Percentiles rank a stretch among this genome's conserved stretches.
phyloP scores from a whole-genome alignment of 2,888 invertebrate genomes.

The Tipula lateralis region DNA sequence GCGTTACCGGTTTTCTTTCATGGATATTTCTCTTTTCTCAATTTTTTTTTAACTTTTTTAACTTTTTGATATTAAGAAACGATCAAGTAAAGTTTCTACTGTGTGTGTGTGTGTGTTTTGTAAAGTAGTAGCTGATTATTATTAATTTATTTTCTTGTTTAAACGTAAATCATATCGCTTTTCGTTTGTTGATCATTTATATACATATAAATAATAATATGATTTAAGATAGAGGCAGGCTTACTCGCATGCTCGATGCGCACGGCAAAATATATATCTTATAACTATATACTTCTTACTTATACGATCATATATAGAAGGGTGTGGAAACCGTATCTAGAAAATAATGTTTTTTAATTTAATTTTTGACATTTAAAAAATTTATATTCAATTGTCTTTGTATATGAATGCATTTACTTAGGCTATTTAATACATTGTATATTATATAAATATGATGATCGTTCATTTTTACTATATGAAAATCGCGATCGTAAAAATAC shows the following conservation, averaged over 20 bases:
- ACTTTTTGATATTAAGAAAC: constrained; percentile 13
- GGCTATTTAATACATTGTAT: background rate
- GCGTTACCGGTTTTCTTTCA: constrained; percentile 28
- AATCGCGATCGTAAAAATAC: background rate
- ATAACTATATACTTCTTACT: too few relatives aligned
- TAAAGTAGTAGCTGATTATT: constrained; percentile 31
- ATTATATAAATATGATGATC: background rate
- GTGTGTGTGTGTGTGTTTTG: background rate
- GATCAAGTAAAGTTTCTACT: background rate
- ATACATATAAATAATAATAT: background rate
- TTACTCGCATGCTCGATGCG: background rate
- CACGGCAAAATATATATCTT: background rate
- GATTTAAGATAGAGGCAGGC: background rate
- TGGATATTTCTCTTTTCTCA: constrained; percentile 25
- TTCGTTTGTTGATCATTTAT: constrained; percentile 26
- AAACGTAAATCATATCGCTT: constrained; percentile 30
- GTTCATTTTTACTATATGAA: background rate
- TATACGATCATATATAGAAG: background rate
- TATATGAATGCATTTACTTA: too few relatives aligned
- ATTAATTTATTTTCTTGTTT: constrained; percentile 31
- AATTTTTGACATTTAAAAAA: background rate
- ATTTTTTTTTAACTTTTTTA: background rate
- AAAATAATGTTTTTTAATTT: background rate
- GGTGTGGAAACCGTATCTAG: background rate
- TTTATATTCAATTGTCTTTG: background rate